These are phyloP conservation scores for Drosophila ironensis DNA, from an alignment of 1,140 invertebrate genomes.

Conservation along the genomic window DNA sequence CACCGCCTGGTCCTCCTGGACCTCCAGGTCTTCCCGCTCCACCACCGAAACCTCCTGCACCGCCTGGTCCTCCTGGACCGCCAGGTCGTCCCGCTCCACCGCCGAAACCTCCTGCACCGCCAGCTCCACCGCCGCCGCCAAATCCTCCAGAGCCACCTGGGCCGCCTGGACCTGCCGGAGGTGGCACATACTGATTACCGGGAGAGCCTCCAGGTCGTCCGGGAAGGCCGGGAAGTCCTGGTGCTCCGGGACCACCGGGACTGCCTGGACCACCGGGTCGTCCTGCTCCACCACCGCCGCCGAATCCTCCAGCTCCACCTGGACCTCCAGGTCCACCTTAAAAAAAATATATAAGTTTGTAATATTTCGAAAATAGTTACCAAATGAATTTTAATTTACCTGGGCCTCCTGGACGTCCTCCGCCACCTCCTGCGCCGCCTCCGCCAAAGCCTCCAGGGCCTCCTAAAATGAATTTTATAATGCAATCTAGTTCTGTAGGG, in stretches of 20 bases:
- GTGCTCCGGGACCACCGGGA: background rate
- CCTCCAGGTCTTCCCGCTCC: slow-evolving; percentile 19
- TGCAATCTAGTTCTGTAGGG: too few species aligned
- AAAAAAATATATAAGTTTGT: too few species aligned
- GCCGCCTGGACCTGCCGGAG: background rate
- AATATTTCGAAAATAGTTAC: too few species aligned
- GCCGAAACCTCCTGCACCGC: slow-evolving; percentile 5
- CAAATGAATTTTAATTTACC: too few species aligned
- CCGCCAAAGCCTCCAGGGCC: slow-evolving; percentile 34
- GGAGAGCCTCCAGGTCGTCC: background rate
- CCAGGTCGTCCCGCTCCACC: slow-evolving; percentile 57
- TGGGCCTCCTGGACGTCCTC: slow-evolving; percentile 4
- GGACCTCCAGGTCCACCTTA: slow-evolving; percentile 9
- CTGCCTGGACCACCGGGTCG: background rate
- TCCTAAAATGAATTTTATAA: too few species aligned
- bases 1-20: too few species aligned
- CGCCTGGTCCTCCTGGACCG: slow-evolving; percentile 19
- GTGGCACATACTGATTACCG: too few species aligned
- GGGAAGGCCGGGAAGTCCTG: slow-evolving; percentile 43
- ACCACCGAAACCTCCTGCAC: too few species aligned
- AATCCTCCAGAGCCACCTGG: slow-evolving; percentile 34
- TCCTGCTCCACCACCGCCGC: slow-evolving; percentile 27
- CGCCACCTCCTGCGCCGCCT: slow-evolving; percentile 8
- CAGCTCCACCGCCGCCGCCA: slow-evolving; percentile 35
- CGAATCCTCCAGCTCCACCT: slow-evolving; percentile 6